phyloP scores from a whole-genome alignment of 2,113 vertebrate genomes.

The Laticauda colubrina region DNA sequence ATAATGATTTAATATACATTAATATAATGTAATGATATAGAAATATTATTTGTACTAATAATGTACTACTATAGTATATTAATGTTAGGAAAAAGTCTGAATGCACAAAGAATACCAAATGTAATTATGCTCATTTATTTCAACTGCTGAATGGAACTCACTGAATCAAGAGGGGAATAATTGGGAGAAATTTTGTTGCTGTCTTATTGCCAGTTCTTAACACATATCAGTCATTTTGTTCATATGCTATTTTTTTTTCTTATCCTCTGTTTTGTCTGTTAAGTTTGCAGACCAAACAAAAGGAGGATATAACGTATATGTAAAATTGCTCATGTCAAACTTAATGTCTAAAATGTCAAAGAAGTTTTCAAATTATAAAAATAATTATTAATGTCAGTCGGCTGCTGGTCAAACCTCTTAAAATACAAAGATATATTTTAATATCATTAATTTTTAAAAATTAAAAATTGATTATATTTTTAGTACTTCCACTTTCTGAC shows the following conservation, averaged over 20 bases:
- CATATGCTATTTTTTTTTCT: slow-evolving; percentile 23
- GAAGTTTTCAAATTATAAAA: not conserved
- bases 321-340: slow-evolving; percentile 4
- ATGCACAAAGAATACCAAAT: not conserved
- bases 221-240: slow-evolving; percentile 4
- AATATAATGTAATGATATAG: not conserved
- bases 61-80: not conserved
- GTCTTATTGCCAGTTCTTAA: slow-evolving; percentile 12
- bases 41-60: not conserved
- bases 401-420: not conserved
- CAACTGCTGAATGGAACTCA: not conserved
- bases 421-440: not conserved
- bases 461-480: not conserved
- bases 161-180: not conserved
- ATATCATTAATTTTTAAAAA: not conserved
- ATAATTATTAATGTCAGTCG: not conserved
- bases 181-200: not conserved
- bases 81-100: slow-evolving; percentile 1
- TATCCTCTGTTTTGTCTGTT: slow-evolving; percentile 40
- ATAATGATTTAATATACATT: not conserved
- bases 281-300: slow-evolving; percentile 40
- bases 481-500: not conserved
- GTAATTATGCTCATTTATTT: not conserved
- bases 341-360: not conserved
- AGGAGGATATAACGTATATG: slow-evolving; percentile 13